Evolutionary conservation across 2,797 vertebrate genomes (phyloP), one percentile per base, ranked within the genome.

Genomic region (Hippopotamyrus pictus): DNA sequence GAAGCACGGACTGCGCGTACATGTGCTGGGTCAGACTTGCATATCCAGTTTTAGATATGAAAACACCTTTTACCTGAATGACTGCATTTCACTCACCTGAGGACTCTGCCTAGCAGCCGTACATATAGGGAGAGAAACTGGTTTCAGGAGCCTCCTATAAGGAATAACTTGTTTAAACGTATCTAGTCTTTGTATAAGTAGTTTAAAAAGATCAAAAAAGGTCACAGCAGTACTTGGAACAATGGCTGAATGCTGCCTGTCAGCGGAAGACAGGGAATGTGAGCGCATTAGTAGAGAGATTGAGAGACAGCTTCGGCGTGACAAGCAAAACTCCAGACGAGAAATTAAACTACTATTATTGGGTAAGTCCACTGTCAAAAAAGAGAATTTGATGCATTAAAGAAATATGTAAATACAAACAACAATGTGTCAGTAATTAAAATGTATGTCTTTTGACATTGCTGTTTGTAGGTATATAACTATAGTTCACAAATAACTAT

Each of bases 271-370:
- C 93, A 99, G 98, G 93, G 98, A 99, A 94, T 97, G 97, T 91
- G 96, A 97, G 87, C 94, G 98, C 94, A 99, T 99, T 97, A 99
- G 98, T 96, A 96, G 96, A 89, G 98, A 99, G 96, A 99, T 98
- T 73, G 97, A 99, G 93, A 95, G 97, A 93, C 97, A 98, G 95
- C 97, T 99, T 89, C 97, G 97, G 88, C 94, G 97, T 93, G 97
- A 99, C 96, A 97, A 98, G 95, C 95, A 94, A 91, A 96, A 98
- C 92, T 95, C 97, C 88, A 96, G 96, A 37, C 95, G 97, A 91
- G 97, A 99, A 85, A 97, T 97, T 92, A 98, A 98, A 91, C 97
- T 99, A 22, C 97, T 99, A 22, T 89, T 99, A 88, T 95, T 98
- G 22, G 97, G 98, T 98, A 93, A 96, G 96, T 86, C 41, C 19